A percentile compares a stretch with the other conserved stretches of the same genome.
Conservation (phyloP, 2,113 vertebrate species). For the Ceyx melanurus region DNA sequence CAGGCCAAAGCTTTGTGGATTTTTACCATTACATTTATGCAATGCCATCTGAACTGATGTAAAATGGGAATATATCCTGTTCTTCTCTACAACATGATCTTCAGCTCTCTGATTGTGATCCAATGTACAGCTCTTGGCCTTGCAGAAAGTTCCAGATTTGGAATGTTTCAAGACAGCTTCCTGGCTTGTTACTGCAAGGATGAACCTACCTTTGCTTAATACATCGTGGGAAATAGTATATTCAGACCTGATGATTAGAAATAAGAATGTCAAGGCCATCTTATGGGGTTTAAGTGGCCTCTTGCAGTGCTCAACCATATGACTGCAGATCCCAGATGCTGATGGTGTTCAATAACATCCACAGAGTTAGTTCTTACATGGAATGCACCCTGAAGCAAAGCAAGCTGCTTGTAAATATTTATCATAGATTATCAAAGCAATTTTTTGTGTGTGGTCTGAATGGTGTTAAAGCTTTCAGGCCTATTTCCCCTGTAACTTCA, state of each 20-base stretch:
- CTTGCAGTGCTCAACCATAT: background rate
- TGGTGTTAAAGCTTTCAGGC: background rate
- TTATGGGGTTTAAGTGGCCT: background rate
- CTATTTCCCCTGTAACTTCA: background rate
- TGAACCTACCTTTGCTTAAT: background rate
- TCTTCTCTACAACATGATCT: background rate
- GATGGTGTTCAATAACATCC: background rate
- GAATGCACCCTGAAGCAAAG: background rate
- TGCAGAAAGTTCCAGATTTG: background rate
- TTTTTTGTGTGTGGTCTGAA: background rate
- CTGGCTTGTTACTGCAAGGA: background rate
- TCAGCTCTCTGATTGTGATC: background rate
- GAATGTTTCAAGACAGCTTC: background rate
- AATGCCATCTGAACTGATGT: background rate
- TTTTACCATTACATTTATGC: background rate
- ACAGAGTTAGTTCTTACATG: background rate
- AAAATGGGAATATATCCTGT: background rate
- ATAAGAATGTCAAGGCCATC: background rate
- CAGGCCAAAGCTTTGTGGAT: background rate
- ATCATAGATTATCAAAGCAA: background rate
- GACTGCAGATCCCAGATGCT: background rate
- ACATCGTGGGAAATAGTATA: background rate
- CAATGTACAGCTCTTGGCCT: background rate
- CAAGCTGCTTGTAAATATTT: background rate
- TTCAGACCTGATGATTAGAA: background rate